These are phyloP conservation scores for Salticus scenicus DNA, from an alignment of 2,888 invertebrate genomes.

Conservation along the genomic window DNA sequence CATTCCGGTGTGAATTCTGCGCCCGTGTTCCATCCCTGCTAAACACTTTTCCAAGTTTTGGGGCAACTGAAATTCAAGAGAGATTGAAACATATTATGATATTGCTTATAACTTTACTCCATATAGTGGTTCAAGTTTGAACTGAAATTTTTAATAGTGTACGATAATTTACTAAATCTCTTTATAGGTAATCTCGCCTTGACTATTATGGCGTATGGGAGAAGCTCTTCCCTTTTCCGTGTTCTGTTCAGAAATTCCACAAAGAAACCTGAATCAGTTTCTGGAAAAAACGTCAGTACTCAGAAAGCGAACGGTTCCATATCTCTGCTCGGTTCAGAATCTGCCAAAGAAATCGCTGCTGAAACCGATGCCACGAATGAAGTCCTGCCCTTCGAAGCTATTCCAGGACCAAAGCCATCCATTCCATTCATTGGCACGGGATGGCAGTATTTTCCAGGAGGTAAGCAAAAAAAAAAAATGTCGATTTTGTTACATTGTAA, in stretches of 20 bases:
- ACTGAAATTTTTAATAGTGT: too few relatives aligned
- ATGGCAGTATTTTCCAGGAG: slow-evolving; percentile 72
- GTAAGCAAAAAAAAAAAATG: slow-evolving; percentile 59
- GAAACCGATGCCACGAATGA: neutral
- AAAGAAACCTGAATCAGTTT: neutral
- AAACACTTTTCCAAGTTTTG: too few relatives aligned
- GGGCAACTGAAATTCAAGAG: too few relatives aligned
- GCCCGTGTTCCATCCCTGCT: too few relatives aligned
- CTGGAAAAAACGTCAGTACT: neutral
- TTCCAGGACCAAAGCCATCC: slow-evolving; percentile 73
- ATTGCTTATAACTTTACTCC: too few relatives aligned
- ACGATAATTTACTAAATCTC: too few relatives aligned
- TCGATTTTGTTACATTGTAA: too few relatives aligned
- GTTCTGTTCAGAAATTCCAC: neutral
- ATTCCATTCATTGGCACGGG: slow-evolving; percentile 73
- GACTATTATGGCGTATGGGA: neutral
- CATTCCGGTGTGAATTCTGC: too few relatives aligned
- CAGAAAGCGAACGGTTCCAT: neutral
- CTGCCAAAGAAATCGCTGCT: too few relatives aligned
- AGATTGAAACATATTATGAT: too few relatives aligned
- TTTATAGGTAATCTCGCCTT: too few relatives aligned
- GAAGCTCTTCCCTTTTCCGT: neutral
- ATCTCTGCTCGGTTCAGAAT: neutral
- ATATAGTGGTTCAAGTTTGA: too few relatives aligned
- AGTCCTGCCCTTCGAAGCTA: slow-evolving; percentile 32